Percentiles rank a stretch among this genome's conserved stretches.
Evolutionary conservation across 2,888 invertebrate genomes (phyloP).

Genomic region (Amiota minor): DNA sequence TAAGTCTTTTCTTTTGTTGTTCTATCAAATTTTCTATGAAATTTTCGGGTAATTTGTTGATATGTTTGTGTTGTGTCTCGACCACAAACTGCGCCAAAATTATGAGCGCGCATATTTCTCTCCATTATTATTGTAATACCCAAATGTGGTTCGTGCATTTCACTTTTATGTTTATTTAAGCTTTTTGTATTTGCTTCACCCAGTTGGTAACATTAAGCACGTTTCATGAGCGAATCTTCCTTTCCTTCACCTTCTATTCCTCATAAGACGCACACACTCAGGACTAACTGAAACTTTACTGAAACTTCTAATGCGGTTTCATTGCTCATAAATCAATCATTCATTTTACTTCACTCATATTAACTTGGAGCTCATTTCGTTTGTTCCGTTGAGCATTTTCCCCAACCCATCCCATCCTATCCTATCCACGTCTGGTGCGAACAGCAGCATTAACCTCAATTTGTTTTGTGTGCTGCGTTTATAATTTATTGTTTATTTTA

Average conservation of each 20-base stretch:
- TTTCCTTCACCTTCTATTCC: neutral
- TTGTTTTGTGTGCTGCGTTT: constrained; percentile 40
- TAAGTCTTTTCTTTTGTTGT: constrained; percentile 3
- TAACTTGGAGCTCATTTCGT: neutral
- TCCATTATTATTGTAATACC: neutral
- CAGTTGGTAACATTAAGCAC: neutral
- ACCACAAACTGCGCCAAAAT: constrained; percentile 36
- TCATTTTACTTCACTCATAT: constrained; percentile 15
- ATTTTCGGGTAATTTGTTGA: constrained; percentile 62
- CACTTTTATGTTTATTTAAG: no score
- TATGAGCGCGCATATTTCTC: constrained; percentile 38
- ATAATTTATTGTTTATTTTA: constrained; percentile 17
- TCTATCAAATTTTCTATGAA: constrained; percentile 33
- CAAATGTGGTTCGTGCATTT: neutral
- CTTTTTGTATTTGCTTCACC: no score
- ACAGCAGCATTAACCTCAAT: constrained; percentile 38
- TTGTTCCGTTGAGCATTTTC: neutral
- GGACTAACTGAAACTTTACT: neutral
- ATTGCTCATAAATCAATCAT: constrained; percentile 57
- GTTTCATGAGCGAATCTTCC: neutral
- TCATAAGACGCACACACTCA: neutral
- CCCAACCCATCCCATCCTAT: no score
- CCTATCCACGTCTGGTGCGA: neutral
- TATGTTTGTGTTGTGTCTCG: constrained; percentile 5
- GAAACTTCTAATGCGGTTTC: constrained; percentile 54